A percentile compares a stretch with the other conserved stretches of the same genome.
phyloP scores from a whole-genome alignment of 2,113 vertebrate genomes.

The Origma solitaria region DNA sequence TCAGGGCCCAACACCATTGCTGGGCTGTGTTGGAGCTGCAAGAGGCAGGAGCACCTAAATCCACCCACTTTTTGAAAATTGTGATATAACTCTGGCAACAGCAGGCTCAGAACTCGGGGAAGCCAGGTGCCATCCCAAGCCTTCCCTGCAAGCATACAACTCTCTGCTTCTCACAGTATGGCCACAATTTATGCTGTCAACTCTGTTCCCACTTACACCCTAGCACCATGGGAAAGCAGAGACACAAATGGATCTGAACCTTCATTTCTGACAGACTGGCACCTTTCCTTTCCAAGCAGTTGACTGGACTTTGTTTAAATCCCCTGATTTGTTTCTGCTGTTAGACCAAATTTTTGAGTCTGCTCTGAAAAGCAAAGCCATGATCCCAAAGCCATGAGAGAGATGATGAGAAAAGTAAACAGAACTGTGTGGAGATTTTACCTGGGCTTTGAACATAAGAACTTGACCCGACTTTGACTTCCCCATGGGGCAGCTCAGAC shows the following conservation, averaged over 20 bases:
- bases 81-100: neutral
- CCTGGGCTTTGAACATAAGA: neutral
- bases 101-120: neutral
- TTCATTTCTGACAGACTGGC: neutral
- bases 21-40: neutral
- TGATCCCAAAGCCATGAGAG: neutral
- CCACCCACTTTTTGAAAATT: rapidly evolving
- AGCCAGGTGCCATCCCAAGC: rapidly evolving
- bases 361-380: neutral
- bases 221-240: neutral
- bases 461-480: neutral
- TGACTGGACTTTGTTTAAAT: neutral
- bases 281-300: neutral
- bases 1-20: neutral
- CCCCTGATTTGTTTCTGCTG: neutral
- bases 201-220: neutral
- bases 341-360: neutral
- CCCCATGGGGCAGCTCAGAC: neutral
- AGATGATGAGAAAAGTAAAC: neutral
- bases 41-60: neutral
- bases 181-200: neutral
- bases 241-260: neutral
- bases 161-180: neutral
- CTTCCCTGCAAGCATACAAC: neutral
- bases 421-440: neutral